Conservation (phyloP, 2,888 invertebrate species). For the Scaptomyza parva region DNA sequence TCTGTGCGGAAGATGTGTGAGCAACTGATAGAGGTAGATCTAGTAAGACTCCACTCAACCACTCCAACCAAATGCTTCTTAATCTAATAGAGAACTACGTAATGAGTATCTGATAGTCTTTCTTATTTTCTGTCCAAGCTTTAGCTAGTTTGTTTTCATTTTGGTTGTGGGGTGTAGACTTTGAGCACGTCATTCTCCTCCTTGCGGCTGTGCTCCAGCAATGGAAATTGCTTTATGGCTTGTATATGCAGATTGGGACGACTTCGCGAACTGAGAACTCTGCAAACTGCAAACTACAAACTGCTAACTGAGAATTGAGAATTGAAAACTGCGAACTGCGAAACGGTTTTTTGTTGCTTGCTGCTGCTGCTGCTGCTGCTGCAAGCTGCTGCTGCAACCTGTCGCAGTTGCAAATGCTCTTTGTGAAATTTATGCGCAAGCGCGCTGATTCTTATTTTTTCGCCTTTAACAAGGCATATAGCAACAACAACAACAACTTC, state of each 20-base stretch:
- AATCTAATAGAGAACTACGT: neutral
- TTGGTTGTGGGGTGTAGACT: slow-evolving; percentile 44
- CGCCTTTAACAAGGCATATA: slow-evolving; percentile 77
- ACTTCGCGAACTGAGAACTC: slow-evolving; percentile 40
- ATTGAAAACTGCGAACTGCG: slow-evolving; percentile 31
- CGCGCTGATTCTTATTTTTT: slow-evolving; percentile 81
- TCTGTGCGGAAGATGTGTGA: neutral
- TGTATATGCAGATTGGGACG: slow-evolving; percentile 81
- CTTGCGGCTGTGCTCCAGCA: slow-evolving; percentile 58
- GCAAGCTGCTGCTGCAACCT: slow-evolving; percentile 61
- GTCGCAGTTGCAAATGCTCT: slow-evolving; percentile 69
- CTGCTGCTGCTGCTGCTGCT: slow-evolving; percentile 32
- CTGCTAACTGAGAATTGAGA: slow-evolving; percentile 29
- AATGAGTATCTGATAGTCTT: slow-evolving; percentile 1
- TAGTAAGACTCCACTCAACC: too few relatives aligned
- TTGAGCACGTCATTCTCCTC: slow-evolving; percentile 50
- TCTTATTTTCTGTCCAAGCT: neutral
- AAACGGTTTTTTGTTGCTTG: slow-evolving; percentile 24
- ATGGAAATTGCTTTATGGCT: slow-evolving; percentile 83
- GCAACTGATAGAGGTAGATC: neutral
- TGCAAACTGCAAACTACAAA: slow-evolving; percentile 30
- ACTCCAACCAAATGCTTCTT: too few relatives aligned
- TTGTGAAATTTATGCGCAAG: slow-evolving; percentile 79
- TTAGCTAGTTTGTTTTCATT: slow-evolving; percentile 2
- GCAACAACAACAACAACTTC: slow-evolving; percentile 36